These are phyloP conservation scores for Cryptocephalus moraei DNA, from an alignment of 2,888 invertebrate species.

Conservation along the genomic window DNA sequence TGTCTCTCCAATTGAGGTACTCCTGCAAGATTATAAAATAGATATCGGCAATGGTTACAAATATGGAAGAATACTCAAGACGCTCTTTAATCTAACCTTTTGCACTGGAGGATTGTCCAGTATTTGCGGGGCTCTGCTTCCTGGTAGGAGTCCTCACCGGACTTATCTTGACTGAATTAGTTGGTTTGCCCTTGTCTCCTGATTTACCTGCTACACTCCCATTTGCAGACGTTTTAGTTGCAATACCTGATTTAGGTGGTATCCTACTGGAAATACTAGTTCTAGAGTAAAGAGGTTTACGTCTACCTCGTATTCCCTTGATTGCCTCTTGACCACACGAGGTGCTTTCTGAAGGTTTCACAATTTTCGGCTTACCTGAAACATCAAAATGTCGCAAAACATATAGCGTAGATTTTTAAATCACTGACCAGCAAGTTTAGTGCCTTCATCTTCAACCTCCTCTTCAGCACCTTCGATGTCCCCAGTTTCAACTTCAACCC, in stretches of 20 bases:
- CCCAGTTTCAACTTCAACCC: background rate
- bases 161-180: constrained; percentile 19
- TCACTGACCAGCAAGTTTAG: constrained; percentile 28
- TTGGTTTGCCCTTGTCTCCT: constrained; percentile 18
- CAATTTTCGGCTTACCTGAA: constrained; percentile 46
- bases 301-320: constrained; percentile 35
- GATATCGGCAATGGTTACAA: background rate
- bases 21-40: constrained; percentile 3
- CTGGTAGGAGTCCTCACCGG: constrained; percentile 13
- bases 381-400: too few relatives aligned
- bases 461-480: constrained; percentile 2
- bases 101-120: background rate
- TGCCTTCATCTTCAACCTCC: constrained; percentile 39
- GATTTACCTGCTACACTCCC: constrained; percentile 8
- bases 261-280: constrained; percentile 20
- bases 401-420: background rate
- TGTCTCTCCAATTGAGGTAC: constrained; percentile 61
- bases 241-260: constrained; percentile 21
- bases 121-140: background rate
- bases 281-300: constrained; percentile 54
- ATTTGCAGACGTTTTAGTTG: constrained; percentile 18
- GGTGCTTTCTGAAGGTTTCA: constrained; percentile 41
- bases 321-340: constrained; percentile 29
- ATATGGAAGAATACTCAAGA: background rate
- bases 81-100: constrained; percentile 9